Conservation (phyloP, 92 coral and sea anemone genomes). For the Paragorgia papillata region DNA sequence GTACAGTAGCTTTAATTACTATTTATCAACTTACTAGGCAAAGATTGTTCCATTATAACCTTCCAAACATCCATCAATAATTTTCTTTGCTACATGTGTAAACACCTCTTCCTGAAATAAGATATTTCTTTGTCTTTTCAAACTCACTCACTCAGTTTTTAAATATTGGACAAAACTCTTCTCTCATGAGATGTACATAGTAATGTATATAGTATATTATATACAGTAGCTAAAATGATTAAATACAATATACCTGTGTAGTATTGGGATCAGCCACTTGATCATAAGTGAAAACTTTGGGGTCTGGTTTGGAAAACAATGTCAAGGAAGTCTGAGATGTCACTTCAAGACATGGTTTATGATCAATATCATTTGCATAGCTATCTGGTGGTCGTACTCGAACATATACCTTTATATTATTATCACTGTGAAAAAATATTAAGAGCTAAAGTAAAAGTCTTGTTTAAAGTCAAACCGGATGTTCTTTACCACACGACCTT, state of each 20-base stretch:
- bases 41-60: constrained; percentile 99
- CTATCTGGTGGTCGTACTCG: constrained; percentile 97
- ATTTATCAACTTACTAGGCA: constrained; percentile 92
- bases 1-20: no score
- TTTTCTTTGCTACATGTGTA: constrained; percentile 95
- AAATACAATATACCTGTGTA: constrained; percentile 94
- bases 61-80: constrained; percentile 94
- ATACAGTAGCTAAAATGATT: no score
- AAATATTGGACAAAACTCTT: no score
- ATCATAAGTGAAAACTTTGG: constrained; percentile 91
- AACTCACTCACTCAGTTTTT: no score
- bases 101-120: constrained; percentile 87
- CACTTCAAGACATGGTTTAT: constrained; percentile 90
- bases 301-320: constrained; percentile 89
- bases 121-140: no score
- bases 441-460: background rate
- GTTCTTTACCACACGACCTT: no score
- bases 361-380: constrained; percentile 87
- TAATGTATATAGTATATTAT: no score
- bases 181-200: no score
- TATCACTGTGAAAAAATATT: constrained; percentile 64
- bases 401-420: constrained; percentile 93
- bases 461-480: no score
- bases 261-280: constrained; percentile 97
- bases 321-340: constrained; percentile 85